Base-by-base conservation (phyloP, 1,140 invertebrate genomes). In the Bombus picipes region DNA sequence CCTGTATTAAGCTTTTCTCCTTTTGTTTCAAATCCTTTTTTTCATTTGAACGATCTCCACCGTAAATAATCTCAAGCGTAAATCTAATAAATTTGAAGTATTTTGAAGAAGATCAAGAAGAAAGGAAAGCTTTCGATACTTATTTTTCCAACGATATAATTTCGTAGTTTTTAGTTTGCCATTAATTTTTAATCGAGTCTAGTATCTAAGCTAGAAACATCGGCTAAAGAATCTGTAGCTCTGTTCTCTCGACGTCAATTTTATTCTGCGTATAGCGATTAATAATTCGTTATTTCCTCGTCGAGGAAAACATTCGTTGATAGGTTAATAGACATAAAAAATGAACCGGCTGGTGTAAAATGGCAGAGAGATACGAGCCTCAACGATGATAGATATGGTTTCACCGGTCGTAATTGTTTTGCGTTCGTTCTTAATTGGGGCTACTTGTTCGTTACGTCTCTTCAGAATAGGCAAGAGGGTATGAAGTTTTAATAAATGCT, bases 321-420 rank as follows among this genome's bases (percentile, higher is more conserved):
- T 76, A 62, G 34, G 12, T 76, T 39, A 76, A 76, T 18, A 25
- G 53, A 76, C 28, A 8, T 76, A 59, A 59, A 76, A 59, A 59
- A 76, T 59, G 53, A 68, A 47, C n/a, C 9, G 39, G 32, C 15
- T 68, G 32, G 62, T 41, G 62, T 79, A 47, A 79, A 79, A 32
- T 37, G 59, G 37, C 15, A 41, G 41, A 79, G 39, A 66, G 62
- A 68, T 79, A 79, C 77, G 77, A 79, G 77, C n/a, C 22, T 47
- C n/a, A 39, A 68, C 53, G 77, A 79, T 79, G 41, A 79, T 77
- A 68, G 39, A 65, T 79, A 68, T 8, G 41, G 41, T 79, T 79
- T 68, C 66, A 65, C n/a, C n/a, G n/a, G 59, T 79, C 62, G 41
- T 79, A 79, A 79, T 79, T 79, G 77, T 79, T 68, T 79, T 79